phyloP scores from a whole-genome alignment of 2,797 vertebrate species.

The Bradypus variegatus region DNA sequence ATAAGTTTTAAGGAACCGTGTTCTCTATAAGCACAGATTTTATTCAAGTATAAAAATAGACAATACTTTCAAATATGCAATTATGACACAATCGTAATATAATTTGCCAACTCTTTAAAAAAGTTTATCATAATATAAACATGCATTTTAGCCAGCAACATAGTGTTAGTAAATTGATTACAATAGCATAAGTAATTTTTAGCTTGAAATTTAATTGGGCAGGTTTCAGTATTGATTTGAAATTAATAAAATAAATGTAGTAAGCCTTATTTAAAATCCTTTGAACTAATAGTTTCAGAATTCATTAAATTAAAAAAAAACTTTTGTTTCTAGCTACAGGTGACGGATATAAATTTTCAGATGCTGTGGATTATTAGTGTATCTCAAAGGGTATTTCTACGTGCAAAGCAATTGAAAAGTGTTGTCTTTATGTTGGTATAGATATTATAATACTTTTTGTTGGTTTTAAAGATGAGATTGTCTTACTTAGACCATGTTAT shows the following conservation, averaged over 20 bases:
- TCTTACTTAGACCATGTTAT: constrained; percentile 20
- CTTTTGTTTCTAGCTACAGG: constrained; percentile 15
- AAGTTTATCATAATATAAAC: neutral
- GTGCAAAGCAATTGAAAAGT: constrained; percentile 34
- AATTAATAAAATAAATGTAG: constrained; percentile 12
- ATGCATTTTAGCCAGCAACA: constrained; percentile 28
- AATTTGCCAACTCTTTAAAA: constrained; percentile 43
- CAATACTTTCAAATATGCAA: constrained; percentile 27
- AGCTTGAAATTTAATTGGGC: constrained; percentile 34
- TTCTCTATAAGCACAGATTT: constrained; percentile 5
- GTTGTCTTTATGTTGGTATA: neutral
- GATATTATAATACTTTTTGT: constrained; percentile 11
- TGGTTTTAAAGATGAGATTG: constrained; percentile 34
- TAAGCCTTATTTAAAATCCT: constrained; percentile 50
- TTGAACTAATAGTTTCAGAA: neutral
- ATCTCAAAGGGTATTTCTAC: neutral
- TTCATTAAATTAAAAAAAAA: neutral
- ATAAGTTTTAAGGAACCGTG: constrained; percentile 46
- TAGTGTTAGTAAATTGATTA: constrained; percentile 33
- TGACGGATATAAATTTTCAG: neutral
- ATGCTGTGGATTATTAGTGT: neutral
- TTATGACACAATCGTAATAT: constrained; percentile 1
- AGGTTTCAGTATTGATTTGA: constrained; percentile 35
- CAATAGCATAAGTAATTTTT: neutral
- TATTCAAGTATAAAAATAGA: constrained; percentile 43